phyloP scores from a whole-genome alignment of 2,113 vertebrate genomes.

The Ia io region DNA sequence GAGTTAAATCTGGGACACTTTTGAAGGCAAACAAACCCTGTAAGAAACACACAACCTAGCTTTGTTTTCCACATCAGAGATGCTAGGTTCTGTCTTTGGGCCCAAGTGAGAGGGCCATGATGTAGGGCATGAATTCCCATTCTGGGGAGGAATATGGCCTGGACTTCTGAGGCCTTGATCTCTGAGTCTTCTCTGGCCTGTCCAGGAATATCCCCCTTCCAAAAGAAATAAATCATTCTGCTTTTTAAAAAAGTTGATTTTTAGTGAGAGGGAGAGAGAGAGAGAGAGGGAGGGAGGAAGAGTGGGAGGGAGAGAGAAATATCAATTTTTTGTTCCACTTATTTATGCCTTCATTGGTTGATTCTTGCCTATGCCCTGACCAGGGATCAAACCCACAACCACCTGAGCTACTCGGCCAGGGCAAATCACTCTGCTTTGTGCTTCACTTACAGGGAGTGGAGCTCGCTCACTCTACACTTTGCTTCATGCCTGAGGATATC shows the following conservation, averaged over 20 bases:
- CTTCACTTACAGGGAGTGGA: constrained; percentile 59
- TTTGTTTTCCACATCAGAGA: not conserved
- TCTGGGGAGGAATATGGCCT: not conserved
- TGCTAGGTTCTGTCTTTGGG: not conserved
- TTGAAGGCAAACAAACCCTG: not conserved
- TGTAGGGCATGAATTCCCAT: not conserved
- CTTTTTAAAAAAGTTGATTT: not conserved
- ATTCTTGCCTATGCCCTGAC: not conserved
- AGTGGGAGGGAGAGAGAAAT: not conserved
- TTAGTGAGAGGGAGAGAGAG: not conserved
- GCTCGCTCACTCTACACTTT: not conserved
- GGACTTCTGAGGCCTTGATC: not conserved
- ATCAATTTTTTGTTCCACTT: not conserved
- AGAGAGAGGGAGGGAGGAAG: not conserved
- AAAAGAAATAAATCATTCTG: not conserved
- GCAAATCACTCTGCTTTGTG: not conserved
- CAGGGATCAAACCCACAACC: not conserved
- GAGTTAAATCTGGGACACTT: not conserved
- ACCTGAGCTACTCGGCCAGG: not conserved
- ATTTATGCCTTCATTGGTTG: not conserved
- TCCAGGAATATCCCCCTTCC: not conserved
- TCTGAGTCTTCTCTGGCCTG: not conserved
- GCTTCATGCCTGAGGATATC: constrained; percentile 11
- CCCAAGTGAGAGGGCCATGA: not conserved
- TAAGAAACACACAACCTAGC: not conserved